Evolutionary conservation across 2,797 vertebrate genomes (phyloP).

Genomic region (Gymnoscopelus braueri): DNA sequence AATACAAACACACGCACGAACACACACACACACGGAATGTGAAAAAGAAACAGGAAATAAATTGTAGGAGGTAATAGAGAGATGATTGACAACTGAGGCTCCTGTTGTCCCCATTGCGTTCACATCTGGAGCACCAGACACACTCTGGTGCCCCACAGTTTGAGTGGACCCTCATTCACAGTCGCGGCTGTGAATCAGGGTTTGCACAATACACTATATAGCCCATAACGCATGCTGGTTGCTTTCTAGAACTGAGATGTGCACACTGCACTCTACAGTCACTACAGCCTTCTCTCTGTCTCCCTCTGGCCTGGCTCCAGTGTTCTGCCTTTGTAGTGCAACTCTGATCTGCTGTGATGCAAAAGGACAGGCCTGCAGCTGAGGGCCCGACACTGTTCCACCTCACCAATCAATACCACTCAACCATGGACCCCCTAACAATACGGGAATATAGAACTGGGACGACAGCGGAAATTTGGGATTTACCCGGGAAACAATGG

Average conservation of each 20-base stretch:
- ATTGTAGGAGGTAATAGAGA: too few relatives aligned
- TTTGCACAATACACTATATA: background rate
- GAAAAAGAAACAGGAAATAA: too few relatives aligned
- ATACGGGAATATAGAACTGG: background rate
- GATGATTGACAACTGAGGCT: too few relatives aligned
- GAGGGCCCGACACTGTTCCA: background rate
- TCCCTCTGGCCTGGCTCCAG: too few relatives aligned
- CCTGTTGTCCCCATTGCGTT: too few relatives aligned
- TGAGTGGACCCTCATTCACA: background rate
- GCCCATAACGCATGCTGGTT: slow-evolving; percentile 1
- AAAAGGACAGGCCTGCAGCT: background rate
- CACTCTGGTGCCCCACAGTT: slow-evolving; percentile 4
- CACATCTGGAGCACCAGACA: background rate
- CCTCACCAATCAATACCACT: background rate
- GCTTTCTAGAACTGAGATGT: background rate
- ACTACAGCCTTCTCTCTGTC: background rate
- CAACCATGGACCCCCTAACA: background rate
- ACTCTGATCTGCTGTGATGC: background rate
- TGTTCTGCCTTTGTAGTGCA: background rate
- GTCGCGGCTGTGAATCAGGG: background rate
- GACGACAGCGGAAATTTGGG: background rate
- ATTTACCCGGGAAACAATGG: background rate
- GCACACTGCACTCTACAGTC: slow-evolving; percentile 7
- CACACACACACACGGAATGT: too few relatives aligned
- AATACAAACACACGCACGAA: too few relatives aligned